Percentiles rank a stretch among this genome's conserved stretches.
These are phyloP conservation scores for Philonicus albiceps DNA, from an alignment of 2,888 invertebrate species.

Conservation along the genomic window DNA sequence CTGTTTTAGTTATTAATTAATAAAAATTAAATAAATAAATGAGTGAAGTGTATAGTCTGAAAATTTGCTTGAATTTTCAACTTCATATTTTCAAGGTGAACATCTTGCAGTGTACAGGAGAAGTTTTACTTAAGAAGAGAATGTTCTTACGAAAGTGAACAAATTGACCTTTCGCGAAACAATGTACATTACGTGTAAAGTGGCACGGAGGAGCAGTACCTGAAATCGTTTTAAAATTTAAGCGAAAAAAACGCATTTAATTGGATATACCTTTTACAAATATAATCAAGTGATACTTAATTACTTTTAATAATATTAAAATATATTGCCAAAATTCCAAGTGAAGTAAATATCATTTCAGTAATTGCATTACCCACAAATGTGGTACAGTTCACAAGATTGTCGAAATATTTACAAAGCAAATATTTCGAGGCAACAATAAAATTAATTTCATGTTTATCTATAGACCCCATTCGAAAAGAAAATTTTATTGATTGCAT, in stretches of 20 bases:
- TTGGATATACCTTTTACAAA: neutral
- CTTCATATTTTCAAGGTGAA: slow-evolving; percentile 19
- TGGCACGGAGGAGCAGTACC: neutral
- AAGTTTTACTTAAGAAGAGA: neutral
- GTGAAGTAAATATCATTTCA: neutral
- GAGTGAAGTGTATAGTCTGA: slow-evolving; percentile 4
- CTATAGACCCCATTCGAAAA: too few species aligned
- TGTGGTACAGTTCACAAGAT: too few species aligned
- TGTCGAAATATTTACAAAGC: too few species aligned
- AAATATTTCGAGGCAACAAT: too few species aligned
- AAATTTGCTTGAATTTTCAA: slow-evolving; percentile 7
- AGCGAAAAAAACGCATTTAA: neutral
- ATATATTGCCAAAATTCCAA: neutral
- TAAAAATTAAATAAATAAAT: neutral
- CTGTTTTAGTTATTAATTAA: neutral
- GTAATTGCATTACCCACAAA: neutral
- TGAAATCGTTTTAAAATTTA: neutral
- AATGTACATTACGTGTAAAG: neutral
- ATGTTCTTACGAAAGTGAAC: neutral
- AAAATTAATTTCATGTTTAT: neutral
- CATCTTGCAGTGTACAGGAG: slow-evolving; percentile 2
- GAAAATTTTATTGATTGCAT: too few species aligned
- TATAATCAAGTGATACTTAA: too few species aligned
- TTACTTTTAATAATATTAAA: too few species aligned
- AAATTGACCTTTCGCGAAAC: neutral